Conservation (phyloP, 2,113 vertebrate species). For the Colossoma macropomum region DNA sequence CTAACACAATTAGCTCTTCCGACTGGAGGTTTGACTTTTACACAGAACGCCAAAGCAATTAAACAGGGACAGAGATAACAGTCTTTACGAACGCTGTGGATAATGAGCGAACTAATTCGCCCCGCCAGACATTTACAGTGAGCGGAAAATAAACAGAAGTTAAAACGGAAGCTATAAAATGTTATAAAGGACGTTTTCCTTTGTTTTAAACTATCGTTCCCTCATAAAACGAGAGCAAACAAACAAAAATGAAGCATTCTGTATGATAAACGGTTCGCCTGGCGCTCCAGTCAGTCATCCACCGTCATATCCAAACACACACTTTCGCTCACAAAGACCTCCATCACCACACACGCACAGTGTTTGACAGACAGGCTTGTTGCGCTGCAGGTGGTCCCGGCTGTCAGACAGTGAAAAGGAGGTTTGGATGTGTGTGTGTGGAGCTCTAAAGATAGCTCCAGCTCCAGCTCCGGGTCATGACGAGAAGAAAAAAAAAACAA, state of each 20-base stretch:
- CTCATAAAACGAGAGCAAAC: neutral
- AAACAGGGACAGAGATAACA: neutral
- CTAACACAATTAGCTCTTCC: conserved; percentile 20
- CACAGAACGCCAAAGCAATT: conserved; percentile 14
- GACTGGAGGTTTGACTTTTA: neutral
- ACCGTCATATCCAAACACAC: neutral
- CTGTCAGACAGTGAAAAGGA: conserved; percentile 34
- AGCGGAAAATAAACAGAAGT: conserved; percentile 1
- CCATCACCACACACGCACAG: conserved; percentile 19
- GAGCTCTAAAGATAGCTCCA: conserved; percentile 42
- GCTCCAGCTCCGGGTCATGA: conserved; percentile 27
- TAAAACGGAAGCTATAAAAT: neutral
- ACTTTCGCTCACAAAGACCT: neutral
- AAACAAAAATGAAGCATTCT: neutral
- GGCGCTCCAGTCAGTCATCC: neutral
- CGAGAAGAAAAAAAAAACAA: neutral
- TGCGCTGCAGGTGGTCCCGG: conserved; percentile 37
- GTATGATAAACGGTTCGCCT: neutral
- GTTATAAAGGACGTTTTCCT: neutral
- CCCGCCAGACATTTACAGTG: neutral
- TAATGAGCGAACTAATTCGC: neutral
- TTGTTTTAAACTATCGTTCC: neutral
- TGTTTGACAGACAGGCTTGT: conserved; percentile 5
- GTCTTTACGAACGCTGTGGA: neutral
- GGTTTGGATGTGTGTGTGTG: neutral